Evolutionary conservation across 2,797 vertebrate species (phyloP).

Genomic region (Orientallactaga sibirica): DNA sequence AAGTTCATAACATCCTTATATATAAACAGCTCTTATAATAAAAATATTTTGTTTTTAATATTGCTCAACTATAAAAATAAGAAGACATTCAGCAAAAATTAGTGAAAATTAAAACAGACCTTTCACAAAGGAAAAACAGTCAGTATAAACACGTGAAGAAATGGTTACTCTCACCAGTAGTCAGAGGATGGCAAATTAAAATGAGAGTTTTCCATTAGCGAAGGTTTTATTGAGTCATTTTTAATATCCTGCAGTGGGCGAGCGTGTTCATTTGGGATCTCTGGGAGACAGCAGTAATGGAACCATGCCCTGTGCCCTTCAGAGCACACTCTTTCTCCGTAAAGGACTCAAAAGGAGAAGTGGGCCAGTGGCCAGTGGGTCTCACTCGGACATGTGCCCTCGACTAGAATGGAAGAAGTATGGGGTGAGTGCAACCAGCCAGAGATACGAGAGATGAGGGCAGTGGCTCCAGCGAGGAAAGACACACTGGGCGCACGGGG

Average conservation of each 20-base stretch:
- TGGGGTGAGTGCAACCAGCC: not conserved
- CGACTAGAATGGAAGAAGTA: not conserved
- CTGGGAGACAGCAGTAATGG: not conserved
- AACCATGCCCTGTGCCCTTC: not conserved
- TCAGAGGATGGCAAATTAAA: not conserved
- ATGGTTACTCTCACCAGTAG: not conserved
- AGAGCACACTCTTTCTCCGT: not conserved
- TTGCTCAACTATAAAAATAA: slow-evolving; percentile 15
- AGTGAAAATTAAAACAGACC: not conserved
- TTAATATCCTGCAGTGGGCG: not conserved
- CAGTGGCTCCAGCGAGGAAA: not conserved
- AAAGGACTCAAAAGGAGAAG: not conserved
- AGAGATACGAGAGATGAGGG: not conserved
- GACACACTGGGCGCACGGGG: not conserved
- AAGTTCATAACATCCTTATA: not conserved
- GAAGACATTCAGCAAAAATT: not conserved
- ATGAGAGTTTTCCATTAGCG: not conserved
- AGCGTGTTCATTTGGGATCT: not conserved
- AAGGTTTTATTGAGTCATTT: not conserved
- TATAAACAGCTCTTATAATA: slow-evolving; percentile 4
- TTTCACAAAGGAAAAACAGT: not conserved
- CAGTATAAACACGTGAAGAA: not conserved
- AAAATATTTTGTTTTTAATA: not conserved
- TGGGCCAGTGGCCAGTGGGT: not conserved
- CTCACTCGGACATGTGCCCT: not conserved